phyloP scores from a whole-genome alignment of 2,113 vertebrate species.

The Gallinago media region DNA sequence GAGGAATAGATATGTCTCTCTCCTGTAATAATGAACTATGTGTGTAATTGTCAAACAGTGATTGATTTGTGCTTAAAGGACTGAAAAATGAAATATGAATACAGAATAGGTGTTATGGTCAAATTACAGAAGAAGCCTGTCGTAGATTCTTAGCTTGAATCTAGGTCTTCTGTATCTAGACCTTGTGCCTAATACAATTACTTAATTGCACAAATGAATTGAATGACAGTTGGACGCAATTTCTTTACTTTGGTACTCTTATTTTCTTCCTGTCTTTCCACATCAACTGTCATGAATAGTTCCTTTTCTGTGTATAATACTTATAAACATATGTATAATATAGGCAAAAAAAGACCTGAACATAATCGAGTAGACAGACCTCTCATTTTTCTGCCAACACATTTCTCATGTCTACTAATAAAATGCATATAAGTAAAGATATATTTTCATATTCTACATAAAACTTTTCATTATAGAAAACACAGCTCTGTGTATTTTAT shows the following conservation, averaged over 20 bases:
- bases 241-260: background rate
- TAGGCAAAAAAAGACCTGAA: background rate
- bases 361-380: fast-evolving
- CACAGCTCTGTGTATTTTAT: background rate
- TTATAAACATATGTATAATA: background rate
- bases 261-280: background rate
- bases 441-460: background rate
- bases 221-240: background rate
- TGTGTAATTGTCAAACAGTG: background rate
- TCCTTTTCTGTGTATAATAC: background rate
- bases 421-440: background rate
- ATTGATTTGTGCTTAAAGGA: background rate
- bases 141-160: background rate
- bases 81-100: background rate
- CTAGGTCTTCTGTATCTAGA: background rate
- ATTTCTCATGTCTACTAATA: background rate
- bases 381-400: background rate
- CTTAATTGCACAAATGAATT: background rate
- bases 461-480: background rate
- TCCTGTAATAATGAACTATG: background rate
- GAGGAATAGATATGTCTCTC: background rate
- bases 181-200: background rate
- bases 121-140: background rate
- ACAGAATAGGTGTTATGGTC: background rate
- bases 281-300: background rate